Conservation (phyloP, 2,888 invertebrate species). For the Caenorhabditis sinica region DNA sequence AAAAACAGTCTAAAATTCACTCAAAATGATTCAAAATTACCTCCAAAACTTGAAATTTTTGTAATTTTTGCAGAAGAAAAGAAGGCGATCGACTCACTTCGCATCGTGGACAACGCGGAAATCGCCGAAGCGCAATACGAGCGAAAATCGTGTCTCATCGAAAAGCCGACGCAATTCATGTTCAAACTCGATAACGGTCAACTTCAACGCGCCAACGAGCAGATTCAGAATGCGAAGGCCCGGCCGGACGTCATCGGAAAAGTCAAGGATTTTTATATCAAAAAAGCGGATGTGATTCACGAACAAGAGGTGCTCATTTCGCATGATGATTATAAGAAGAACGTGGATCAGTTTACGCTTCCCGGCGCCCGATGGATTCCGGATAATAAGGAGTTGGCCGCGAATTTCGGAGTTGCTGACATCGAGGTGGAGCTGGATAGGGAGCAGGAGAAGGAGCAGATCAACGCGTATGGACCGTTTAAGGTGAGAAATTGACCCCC, state of each 20-base stretch:
- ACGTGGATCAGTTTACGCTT: slow-evolving; percentile 54
- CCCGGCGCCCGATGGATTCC: slow-evolving; percentile 65
- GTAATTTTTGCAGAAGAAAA: slow-evolving; percentile 38
- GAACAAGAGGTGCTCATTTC: slow-evolving; percentile 41
- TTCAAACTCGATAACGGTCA: slow-evolving; percentile 60
- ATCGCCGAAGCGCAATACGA: slow-evolving; percentile 34
- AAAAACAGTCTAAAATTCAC: too few relatives aligned
- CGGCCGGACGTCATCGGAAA: slow-evolving; percentile 57
- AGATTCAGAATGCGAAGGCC: slow-evolving; percentile 38
- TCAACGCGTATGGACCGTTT: slow-evolving; percentile 62
- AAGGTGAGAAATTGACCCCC: too few relatives aligned
- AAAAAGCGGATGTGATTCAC: slow-evolving; percentile 42
- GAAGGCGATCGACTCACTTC: slow-evolving; percentile 35
- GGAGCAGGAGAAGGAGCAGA: slow-evolving; percentile 40
- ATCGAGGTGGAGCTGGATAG: slow-evolving; percentile 58
- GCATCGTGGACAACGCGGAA: slow-evolving; percentile 54
- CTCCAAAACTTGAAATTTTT: slow-evolving; percentile 5
- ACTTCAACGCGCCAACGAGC: slow-evolving; percentile 51
- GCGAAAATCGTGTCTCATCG: slow-evolving; percentile 24
- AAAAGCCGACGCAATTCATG: slow-evolving; percentile 60
- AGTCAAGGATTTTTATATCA: slow-evolving; percentile 58
- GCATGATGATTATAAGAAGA: slow-evolving; percentile 48
- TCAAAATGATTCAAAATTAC: neutral
- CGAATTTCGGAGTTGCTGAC: slow-evolving; percentile 60
- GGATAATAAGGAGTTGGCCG: slow-evolving; percentile 57